Base-by-base conservation (phyloP, 2,797 vertebrate species). In the Dryobates pubescens region DNA sequence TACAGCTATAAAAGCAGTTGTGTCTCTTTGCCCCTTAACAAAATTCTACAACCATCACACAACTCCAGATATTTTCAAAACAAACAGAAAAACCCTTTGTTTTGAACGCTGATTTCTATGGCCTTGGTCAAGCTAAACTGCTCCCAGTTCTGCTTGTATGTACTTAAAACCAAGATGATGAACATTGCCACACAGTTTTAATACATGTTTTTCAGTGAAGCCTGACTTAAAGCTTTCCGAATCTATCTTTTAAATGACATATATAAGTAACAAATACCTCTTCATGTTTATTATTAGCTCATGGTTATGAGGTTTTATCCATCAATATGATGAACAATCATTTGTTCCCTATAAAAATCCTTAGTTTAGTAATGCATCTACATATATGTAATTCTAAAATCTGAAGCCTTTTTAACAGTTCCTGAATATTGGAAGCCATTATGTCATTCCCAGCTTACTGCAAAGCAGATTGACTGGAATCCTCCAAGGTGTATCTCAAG, bases 241-340 rank as follows among this genome's bases (percentile, higher is more conserved):
- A 84, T 51, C 29, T 88, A 64, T 64, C 34, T 92, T 95, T 96
- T 93, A 94, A 90, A 61, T 92, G 83, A 71, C 36, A 90, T 69
- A 59, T 10, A 94, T 80, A 86, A 81, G 49, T 61, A 92, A 93
- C 73, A 96, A 92, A 53, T 76, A 93, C 53, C 36, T 86, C 32
- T 95, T 97, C 62, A 85, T 22, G 14, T 92, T 74, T 87, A 93
- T 82, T 68, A 95, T 47, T 89, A 94, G 49, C 92, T 96, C 70
- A 63, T 77, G 69, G 41, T 90, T 94, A 82, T 87, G 45, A 56
- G 70, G 76, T 80, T 88, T 82, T 90, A 88, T 91, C 79, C 96
- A 97, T 97, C 96, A 97, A 96, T 97, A 93, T 97, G 96, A 98
- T 97, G 96, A 93, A 93, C 32, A 87, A 82, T 84, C 41, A 43